Percentiles rank a stretch among this genome's conserved stretches.
Conservation (phyloP, 2,797 vertebrate species). For the Hapalemur alaotrensis region DNA sequence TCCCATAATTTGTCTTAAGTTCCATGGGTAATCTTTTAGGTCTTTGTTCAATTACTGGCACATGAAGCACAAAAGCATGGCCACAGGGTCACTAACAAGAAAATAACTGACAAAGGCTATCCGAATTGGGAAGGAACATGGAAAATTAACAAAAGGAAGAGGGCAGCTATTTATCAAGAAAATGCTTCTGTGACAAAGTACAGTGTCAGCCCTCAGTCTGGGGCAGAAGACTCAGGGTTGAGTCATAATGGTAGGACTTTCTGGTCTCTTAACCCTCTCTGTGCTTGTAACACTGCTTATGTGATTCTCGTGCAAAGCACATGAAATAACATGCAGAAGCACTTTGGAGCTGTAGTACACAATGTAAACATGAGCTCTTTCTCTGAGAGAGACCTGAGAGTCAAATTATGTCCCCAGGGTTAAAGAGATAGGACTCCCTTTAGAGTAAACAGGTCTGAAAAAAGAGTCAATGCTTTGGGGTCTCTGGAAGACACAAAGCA, state of each 20-base stretch:
- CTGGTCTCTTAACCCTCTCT: background rate
- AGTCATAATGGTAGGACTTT: background rate
- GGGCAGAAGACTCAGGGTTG: background rate
- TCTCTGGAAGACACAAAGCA: background rate
- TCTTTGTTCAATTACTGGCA: background rate
- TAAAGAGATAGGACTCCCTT: background rate
- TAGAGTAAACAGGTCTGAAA: background rate
- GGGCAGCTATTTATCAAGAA: background rate
- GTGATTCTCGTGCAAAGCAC: fast-evolving
- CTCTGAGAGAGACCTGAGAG: background rate
- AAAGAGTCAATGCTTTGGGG: background rate
- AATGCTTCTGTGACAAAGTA: background rate
- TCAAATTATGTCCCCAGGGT: fast-evolving
- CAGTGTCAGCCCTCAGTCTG: background rate
- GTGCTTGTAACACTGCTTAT: fast-evolving
- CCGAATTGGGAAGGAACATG: background rate
- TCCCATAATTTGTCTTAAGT: background rate
- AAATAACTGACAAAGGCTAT: background rate
- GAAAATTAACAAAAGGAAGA: background rate
- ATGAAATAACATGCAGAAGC: background rate
- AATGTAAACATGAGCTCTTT: fast-evolving
- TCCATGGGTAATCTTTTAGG: background rate
- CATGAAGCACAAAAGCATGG: background rate
- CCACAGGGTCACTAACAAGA: background rate
- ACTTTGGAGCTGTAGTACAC: background rate